Evolutionary conservation across 2,113 vertebrate species (phyloP).

Genomic region (Myrmophylax atrothorax): DNA sequence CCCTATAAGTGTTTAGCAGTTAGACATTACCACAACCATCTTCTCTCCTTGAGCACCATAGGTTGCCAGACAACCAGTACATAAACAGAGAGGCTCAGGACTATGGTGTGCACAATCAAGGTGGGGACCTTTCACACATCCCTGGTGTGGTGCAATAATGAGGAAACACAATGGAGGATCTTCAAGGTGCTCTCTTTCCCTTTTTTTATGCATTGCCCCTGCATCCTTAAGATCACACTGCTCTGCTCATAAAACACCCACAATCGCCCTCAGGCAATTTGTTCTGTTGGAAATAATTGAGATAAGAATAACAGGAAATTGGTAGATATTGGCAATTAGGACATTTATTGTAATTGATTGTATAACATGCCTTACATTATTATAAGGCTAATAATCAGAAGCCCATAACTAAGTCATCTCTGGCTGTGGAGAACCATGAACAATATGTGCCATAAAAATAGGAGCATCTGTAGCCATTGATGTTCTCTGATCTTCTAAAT

Average conservation of each 20-base stretch:
- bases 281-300: constrained; percentile 39
- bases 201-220: not conserved
- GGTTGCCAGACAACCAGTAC: not conserved
- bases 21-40: not conserved
- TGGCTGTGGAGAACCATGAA: constrained; percentile 19
- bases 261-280: not conserved
- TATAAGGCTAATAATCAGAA: constrained; percentile 56
- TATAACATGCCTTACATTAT: constrained; percentile 37
- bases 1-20: not conserved
- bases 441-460: constrained; percentile 24
- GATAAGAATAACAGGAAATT: constrained; percentile 65
- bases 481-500: constrained; percentile 58
- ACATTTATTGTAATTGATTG: constrained; percentile 62
- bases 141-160: not conserved
- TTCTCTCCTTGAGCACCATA: not conserved
- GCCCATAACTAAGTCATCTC: constrained; percentile 45
- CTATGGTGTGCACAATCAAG: not conserved
- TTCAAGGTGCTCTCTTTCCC: not conserved
- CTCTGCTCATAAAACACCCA: not conserved
- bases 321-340: constrained; percentile 63
- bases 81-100: not conserved
- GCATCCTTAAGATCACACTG: not conserved
- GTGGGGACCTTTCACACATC: not conserved
- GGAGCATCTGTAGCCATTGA: constrained; percentile 40
- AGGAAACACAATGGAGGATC: not conserved